Percentiles rank a stretch among this genome's conserved stretches.
Evolutionary conservation across 2,888 invertebrate species (phyloP).

Genomic region (Xestoiulus laeticollis): DNA sequence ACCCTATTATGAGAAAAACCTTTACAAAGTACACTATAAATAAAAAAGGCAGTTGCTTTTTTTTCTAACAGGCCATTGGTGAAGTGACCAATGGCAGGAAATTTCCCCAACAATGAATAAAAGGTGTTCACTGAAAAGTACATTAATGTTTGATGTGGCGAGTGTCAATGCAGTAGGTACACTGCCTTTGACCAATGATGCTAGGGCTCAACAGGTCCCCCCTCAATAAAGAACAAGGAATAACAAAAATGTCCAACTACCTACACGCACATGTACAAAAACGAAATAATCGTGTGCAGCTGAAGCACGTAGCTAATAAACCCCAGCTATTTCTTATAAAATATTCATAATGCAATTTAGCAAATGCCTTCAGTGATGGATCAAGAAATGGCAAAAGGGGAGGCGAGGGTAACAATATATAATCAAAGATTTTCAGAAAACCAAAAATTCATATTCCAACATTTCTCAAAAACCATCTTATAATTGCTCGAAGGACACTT

Average conservation of each 20-base stretch:
- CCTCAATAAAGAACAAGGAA: conserved; percentile 10
- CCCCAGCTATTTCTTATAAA: conserved; percentile 36
- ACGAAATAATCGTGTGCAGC: conserved; percentile 10
- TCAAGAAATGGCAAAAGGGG: background rate
- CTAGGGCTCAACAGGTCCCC: background rate
- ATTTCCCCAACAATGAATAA: conserved; percentile 45
- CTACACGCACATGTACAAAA: conserved; percentile 32
- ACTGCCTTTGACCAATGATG: background rate
- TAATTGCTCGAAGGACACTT: conserved; percentile 18
- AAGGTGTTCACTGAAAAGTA: background rate
- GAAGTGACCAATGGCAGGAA: conserved; percentile 28
- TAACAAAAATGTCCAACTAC: conserved; percentile 43
- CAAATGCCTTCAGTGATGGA: conserved; percentile 21
- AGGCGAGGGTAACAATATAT: background rate
- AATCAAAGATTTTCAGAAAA: background rate
- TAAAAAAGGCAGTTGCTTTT: conserved; percentile 51
- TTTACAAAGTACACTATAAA: conserved; percentile 50
- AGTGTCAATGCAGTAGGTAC: background rate
- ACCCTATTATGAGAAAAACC: conserved; percentile 53
- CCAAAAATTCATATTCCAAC: background rate
- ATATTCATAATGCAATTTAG: conserved; percentile 20
- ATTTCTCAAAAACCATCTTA: background rate
- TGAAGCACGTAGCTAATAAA: background rate
- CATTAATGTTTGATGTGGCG: background rate
- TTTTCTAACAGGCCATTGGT: background rate